Evolutionary conservation across 2,888 invertebrate genomes (phyloP).

Genomic region (Camptogramma bilineatum): DNA sequence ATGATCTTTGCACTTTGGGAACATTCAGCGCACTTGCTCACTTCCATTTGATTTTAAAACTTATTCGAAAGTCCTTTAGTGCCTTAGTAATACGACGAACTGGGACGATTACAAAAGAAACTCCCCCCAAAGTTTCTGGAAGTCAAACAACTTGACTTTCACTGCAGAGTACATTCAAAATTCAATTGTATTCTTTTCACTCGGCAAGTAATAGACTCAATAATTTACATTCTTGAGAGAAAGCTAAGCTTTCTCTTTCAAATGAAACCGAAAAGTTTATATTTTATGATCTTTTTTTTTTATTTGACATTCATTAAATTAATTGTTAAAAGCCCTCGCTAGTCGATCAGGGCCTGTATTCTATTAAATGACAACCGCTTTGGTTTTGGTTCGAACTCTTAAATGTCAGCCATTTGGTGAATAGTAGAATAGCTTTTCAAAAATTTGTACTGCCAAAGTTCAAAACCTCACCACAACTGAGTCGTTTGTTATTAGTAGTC

Average conservation of each 20-base stretch:
- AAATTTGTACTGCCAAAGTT: too few species aligned
- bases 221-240: conserved; percentile 1
- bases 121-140: not conserved
- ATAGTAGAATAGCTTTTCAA: too few species aligned
- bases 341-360: too few species aligned
- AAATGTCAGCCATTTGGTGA: too few species aligned
- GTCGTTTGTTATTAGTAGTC: too few species aligned
- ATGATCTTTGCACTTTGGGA: too few species aligned
- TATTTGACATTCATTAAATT: not conserved
- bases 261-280: conserved; percentile 7
- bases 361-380: too few species aligned
- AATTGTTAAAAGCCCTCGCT: too few species aligned
- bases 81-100: not conserved
- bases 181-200: conserved; percentile 5
- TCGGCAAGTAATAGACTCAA: not conserved
- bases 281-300: conserved; percentile 5
- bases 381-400: too few species aligned
- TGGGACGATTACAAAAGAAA: not conserved
- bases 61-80: too few species aligned
- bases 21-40: too few species aligned
- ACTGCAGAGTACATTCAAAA: not conserved
- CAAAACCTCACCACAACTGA: too few species aligned
- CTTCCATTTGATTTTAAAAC: not conserved
- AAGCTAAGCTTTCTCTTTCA: not conserved
- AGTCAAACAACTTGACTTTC: conserved; percentile 6